Base-by-base conservation (phyloP, 2,113 vertebrate genomes). In the Tenebrosternarchus preto region DNA sequence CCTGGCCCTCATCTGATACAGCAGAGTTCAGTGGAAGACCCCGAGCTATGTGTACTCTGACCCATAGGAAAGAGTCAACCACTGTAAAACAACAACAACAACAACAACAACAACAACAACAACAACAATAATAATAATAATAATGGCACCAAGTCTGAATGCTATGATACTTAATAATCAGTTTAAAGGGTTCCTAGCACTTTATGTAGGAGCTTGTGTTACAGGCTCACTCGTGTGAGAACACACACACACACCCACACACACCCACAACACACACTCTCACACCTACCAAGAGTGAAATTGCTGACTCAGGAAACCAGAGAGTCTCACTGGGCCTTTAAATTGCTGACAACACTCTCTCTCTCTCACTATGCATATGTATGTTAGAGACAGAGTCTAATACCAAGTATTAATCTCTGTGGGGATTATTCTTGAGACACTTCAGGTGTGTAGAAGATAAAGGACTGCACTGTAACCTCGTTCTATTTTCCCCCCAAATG, bases 261-360 rank as follows among this genome's bases (percentile, higher is more conserved):
- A 15, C 43, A 50, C 43, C 8, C 43, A 50, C 43, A 50, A 9
- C 43, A 50, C 43, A 50, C 43, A 50, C n/a, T 29, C 64, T 55
- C 11, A 27, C 5, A 69, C 25, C 22, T 31, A 69, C 12, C 15
- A 36, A 50, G 17, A 16, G 25, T 24, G 20, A 43, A 39, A 55
- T 16, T 75, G 81, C 81, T 83, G 71, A 84, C 27, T 82, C 57
- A 78, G 64, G 31, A 24, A 46, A 66, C 9, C 43, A 46, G 43
- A 29, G 31, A 69, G 27, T 33, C 83, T 82, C 83, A 64, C 25
- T 33, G 66, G 64, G 73, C 55, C 36, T 75, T 63, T 67, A 74
- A 82, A 71, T 20, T 53, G 83, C 83, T 82, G 76, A 84, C 80
- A 70, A 53, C 71, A 76, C 20, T 71, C 57, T 78, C 57, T 36